These are phyloP conservation scores for Columba janthina DNA, from an alignment of 2,113 vertebrate species.

Conservation along the genomic window DNA sequence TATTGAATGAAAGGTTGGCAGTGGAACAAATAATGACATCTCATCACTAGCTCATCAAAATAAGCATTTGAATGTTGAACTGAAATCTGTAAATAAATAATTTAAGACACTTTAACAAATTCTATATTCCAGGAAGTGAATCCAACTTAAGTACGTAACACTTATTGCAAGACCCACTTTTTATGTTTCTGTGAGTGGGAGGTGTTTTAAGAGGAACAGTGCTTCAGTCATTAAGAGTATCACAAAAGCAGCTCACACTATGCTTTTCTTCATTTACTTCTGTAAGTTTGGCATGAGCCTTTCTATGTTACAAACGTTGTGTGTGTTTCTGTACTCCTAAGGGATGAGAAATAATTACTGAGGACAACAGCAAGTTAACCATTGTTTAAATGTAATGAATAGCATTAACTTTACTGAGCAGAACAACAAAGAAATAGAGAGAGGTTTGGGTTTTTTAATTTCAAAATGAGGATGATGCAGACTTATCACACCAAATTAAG, in stretches of 20 bases:
- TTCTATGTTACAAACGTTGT: not conserved
- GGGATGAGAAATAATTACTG: not conserved
- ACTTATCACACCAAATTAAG: not conserved
- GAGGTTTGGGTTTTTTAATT: not conserved
- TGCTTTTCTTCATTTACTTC: not conserved
- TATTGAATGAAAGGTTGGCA: conserved; percentile 1
- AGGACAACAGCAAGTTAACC: not conserved
- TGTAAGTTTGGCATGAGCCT: not conserved
- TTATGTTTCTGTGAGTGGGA: not conserved
- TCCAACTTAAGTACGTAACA: not conserved
- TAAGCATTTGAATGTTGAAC: not conserved
- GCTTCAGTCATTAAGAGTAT: not conserved
- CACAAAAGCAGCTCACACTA: not conserved
- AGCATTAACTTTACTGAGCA: not conserved
- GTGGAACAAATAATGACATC: not conserved
- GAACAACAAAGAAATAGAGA: not conserved
- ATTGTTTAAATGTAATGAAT: not conserved
- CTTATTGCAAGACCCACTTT: not conserved
- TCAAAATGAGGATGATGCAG: not conserved
- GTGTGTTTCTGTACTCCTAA: not conserved
- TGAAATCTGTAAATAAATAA: not conserved
- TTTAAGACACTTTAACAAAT: not conserved
- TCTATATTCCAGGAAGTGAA: not conserved
- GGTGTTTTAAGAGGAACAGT: not conserved
- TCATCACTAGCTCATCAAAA: conserved; percentile 3